Evolutionary conservation across 1,140 invertebrate genomes (phyloP), one percentile per base, ranked within the genome.

Genomic region (Ephestia elutella): DNA sequence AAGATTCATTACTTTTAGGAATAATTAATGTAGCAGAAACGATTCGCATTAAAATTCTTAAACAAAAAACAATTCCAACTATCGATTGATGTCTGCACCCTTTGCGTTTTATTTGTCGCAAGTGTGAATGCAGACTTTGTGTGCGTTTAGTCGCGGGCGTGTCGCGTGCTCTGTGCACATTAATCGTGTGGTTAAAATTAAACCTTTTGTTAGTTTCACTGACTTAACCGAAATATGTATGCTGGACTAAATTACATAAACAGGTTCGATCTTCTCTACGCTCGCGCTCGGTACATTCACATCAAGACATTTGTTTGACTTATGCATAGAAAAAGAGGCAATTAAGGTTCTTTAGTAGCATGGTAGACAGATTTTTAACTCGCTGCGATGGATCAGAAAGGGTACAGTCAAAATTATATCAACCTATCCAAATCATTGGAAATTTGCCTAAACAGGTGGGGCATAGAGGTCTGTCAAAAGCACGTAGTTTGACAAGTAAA

Each of bases 101-200:
- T 2, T 25, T 53, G 18, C 21, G 20, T 50, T 50, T 21, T 25
- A n/a, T 25, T 53, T 53, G 50, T 53, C 50, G 50, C 20, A 53
- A 53, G 50, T 53, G 50, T 53, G 50, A 53, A 53, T 53, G 19
- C 50, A 20, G 19, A n/a, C 20, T 53, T 53, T 53, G 50, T 53
- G 20, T 21, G 18, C 50, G 20, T 53, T 25, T 21, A 53, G 50
- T 53, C 19, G 50, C 20, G 11, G 50, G 50, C 50, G 50, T 53
- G 50, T 21, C 50, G 50, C 20, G 20, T 53, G 50, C 8, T 25
- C 50, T 53, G 50, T 10, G 19, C 13, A 53, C 50, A 53, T 53
- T 53, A 53, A 53, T 53, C 21, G 50, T 53, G 10, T 18, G 19
- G n/a, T 25, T 28, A 53, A 53, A 53, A 18, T 20, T 53, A 53